phyloP scores from a whole-genome alignment of 2,797 vertebrate species.

The Chelmon rostratus region DNA sequence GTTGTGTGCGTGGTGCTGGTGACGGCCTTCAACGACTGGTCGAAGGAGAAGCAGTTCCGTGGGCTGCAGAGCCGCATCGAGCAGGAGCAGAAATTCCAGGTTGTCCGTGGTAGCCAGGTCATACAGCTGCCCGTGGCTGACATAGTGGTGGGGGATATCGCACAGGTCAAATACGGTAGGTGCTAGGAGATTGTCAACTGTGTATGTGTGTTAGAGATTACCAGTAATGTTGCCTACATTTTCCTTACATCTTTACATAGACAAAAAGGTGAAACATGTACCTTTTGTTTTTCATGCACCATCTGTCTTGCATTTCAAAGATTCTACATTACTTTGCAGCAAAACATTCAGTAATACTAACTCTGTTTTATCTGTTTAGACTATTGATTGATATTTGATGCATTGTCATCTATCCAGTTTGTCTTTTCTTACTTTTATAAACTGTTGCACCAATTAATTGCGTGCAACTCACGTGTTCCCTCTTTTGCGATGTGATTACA shows the following conservation, averaged over 20 bases:
- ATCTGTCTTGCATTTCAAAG: neutral
- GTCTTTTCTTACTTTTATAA: neutral
- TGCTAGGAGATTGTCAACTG: slow-evolving; percentile 15
- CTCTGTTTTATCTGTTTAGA: neutral
- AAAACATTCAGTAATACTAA: no score
- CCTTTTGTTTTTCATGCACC: neutral
- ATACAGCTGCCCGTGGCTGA: slow-evolving; percentile 96
- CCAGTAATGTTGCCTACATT: neutral
- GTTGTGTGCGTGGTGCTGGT: slow-evolving; percentile 98
- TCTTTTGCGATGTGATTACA: neutral
- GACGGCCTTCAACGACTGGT: slow-evolving; percentile 99
- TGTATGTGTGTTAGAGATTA: neutral
- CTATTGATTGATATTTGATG: neutral
- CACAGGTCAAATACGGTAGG: slow-evolving; percentile 97
- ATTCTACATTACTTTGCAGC: neutral
- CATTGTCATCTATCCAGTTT: neutral
- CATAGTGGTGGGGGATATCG: slow-evolving; percentile 96
- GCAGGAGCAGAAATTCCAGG: slow-evolving; percentile 98
- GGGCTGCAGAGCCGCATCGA: slow-evolving; percentile 98
- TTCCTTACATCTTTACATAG: neutral
- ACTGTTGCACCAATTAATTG: no score
- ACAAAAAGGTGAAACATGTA: neutral
- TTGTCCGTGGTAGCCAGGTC: slow-evolving; percentile 92
- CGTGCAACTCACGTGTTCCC: neutral
- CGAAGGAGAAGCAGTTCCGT: slow-evolving; percentile 98